Percentiles rank a stretch among this genome's conserved stretches.
Evolutionary conservation across 1,140 invertebrate species (phyloP).

Genomic region (Gonatopus flavifemur): DNA sequence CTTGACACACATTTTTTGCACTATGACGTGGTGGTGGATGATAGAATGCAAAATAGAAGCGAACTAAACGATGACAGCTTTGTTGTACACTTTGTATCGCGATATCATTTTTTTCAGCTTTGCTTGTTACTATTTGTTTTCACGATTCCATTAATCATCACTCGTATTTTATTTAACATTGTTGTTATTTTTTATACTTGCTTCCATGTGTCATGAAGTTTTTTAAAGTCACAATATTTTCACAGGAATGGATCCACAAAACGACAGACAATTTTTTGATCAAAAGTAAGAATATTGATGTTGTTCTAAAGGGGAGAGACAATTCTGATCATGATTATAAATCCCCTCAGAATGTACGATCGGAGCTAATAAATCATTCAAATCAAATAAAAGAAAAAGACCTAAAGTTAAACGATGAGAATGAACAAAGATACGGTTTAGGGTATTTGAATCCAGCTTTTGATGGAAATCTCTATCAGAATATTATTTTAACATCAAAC

Average conservation of each 20-base stretch:
- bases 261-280: conserved; percentile 51
- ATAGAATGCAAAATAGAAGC: conserved; percentile 18
- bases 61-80: conserved; percentile 24
- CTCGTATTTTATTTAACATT: conserved; percentile 42
- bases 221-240: conserved; percentile 47
- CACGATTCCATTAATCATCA: no score
- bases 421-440: conserved; percentile 39
- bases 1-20: conserved; percentile 19
- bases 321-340: conserved; percentile 32
- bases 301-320: conserved; percentile 51
- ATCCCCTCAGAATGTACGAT: no score
- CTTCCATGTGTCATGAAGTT: conserved; percentile 24
- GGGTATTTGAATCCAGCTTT: conserved; percentile 55
- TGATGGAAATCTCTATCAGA: conserved; percentile 40
- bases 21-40: conserved; percentile 49
- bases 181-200: conserved; percentile 30
- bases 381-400: conserved; percentile 28
- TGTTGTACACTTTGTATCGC: conserved; percentile 34
- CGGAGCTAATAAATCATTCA: no score
- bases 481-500: no score
- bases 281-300: conserved; percentile 38
- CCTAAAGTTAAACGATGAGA: conserved; percentile 32
- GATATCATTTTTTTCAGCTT: conserved; percentile 36
- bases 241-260: conserved; percentile 53
- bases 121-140: conserved; percentile 40